These are phyloP conservation scores for Chalcis sispes DNA, from an alignment of 2,888 invertebrate genomes.

Conservation along the genomic window DNA sequence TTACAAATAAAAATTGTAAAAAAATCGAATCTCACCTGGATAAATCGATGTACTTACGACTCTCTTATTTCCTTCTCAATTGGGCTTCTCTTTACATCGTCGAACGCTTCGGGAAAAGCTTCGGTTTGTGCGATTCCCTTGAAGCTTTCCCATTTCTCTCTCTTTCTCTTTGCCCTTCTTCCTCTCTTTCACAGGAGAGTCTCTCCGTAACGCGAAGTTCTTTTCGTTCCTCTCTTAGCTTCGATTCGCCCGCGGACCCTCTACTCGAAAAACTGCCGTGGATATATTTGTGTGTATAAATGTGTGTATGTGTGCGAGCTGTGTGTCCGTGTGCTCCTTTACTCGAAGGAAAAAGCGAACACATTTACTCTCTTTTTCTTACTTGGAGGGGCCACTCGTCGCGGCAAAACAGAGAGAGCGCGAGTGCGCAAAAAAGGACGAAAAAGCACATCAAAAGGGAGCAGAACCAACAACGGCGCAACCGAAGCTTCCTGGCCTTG, in stretches of 20 bases:
- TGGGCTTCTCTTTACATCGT: background rate
- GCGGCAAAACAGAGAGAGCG: conserved; percentile 25
- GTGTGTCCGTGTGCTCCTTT: too few relatives aligned
- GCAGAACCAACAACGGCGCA: too few relatives aligned
- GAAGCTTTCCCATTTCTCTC: conserved; percentile 18
- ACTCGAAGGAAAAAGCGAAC: too few relatives aligned
- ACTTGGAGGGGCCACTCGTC: conserved; percentile 37
- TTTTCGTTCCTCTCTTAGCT: too few relatives aligned
- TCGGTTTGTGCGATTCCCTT: conserved; percentile 42
- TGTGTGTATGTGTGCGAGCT: too few relatives aligned
- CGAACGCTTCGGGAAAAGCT: too few relatives aligned
- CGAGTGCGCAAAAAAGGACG: conserved; percentile 8
- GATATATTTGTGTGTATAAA: too few relatives aligned
- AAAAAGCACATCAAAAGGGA: conserved; percentile 52
- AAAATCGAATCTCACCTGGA: too few relatives aligned
- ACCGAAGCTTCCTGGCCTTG: conserved; percentile 7
- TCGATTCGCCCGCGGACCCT: conserved; percentile 33
- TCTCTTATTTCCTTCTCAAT: conserved; percentile 14
- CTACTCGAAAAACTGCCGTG: background rate
- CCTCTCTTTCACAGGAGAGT: background rate
- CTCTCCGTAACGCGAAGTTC: too few relatives aligned
- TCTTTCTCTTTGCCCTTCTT: background rate
- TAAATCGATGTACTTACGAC: too few relatives aligned
- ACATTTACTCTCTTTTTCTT: too few relatives aligned
- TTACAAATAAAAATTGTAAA: too few relatives aligned